phyloP scores from a whole-genome alignment of 1,140 invertebrate genomes.

The Drosophila pectinifera region DNA sequence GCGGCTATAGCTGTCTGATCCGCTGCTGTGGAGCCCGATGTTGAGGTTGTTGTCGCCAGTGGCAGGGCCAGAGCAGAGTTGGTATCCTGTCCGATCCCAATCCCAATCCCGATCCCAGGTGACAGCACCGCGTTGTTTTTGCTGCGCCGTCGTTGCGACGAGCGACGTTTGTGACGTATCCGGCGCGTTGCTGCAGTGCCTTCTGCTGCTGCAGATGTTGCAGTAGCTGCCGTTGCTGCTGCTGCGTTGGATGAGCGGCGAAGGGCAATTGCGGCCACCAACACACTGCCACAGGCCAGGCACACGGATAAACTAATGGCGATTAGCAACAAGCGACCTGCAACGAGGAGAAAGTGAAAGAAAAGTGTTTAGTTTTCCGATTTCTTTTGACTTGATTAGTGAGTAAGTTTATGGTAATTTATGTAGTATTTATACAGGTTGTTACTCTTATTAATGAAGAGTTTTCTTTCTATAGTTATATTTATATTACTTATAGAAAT shows the following conservation, averaged over 20 bases:
- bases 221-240: constrained; percentile 38
- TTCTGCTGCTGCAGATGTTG: constrained; percentile 23
- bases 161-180: constrained; percentile 64
- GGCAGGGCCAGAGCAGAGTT: constrained; percentile 81
- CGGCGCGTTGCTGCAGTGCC: constrained; percentile 58
- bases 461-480: too few relatives aligned
- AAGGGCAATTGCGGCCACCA: constrained; percentile 68
- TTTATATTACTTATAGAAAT: too few relatives aligned
- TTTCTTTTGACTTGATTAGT: neutral
- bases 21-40: constrained; percentile 51
- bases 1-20: constrained; percentile 43
- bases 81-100: constrained; percentile 35
- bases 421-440: neutral
- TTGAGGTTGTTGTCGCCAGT: constrained; percentile 59
- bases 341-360: constrained; percentile 11
- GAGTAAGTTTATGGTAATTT: neutral
- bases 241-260: constrained; percentile 57
- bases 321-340: constrained; percentile 76
- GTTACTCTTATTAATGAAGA: neutral
- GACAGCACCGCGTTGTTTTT: constrained; percentile 51
- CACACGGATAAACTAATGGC: constrained; percentile 76
- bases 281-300: constrained; percentile 75
- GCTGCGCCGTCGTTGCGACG: constrained; percentile 67
- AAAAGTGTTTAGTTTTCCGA: constrained; percentile 8
- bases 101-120: constrained; percentile 51